Conservation (phyloP, 2,888 invertebrate genomes). For the Oscheius sp. region DNA sequence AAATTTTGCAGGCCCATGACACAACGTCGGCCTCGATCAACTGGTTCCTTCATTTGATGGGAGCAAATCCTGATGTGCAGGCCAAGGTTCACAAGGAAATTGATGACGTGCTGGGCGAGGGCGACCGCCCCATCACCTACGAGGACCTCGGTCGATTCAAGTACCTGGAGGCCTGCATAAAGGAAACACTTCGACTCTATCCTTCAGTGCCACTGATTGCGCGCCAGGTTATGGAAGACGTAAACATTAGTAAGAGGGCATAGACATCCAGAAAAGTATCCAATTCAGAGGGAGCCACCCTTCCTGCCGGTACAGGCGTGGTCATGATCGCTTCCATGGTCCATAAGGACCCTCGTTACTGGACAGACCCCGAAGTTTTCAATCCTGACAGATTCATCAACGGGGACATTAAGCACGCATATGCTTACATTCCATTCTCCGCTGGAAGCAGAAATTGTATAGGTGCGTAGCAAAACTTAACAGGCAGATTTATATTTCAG, state of each 20-base stretch:
- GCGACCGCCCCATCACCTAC: conserved; percentile 74
- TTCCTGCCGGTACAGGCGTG: conserved; percentile 74
- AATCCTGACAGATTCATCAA: conserved; percentile 75
- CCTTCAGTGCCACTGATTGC: conserved; percentile 72
- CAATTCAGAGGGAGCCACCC: conserved; percentile 57
- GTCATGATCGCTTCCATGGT: conserved; percentile 73
- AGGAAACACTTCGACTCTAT: conserved; percentile 71
- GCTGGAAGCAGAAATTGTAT: conserved; percentile 77
- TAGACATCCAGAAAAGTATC: too few relatives aligned
- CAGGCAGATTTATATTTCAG: conserved; percentile 41
- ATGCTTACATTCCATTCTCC: conserved; percentile 76
- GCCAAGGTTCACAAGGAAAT: conserved; percentile 76
- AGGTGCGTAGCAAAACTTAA: conserved; percentile 66
- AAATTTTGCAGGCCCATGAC: conserved; percentile 82
- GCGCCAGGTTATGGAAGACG: conserved; percentile 73
- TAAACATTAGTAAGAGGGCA: conserved; percentile 56
- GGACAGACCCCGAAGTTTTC: conserved; percentile 69
- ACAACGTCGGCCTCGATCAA: conserved; percentile 88
- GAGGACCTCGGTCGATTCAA: conserved; percentile 75
- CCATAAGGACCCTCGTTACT: conserved; percentile 72
- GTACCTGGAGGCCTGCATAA: conserved; percentile 74
- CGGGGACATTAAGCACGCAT: conserved; percentile 74
- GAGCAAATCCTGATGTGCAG: conserved; percentile 85
- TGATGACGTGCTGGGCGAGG: conserved; percentile 67
- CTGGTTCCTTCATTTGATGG: conserved; percentile 87